phyloP scores from a whole-genome alignment of 2,113 vertebrate species.

The Thunnus maccoyii region DNA sequence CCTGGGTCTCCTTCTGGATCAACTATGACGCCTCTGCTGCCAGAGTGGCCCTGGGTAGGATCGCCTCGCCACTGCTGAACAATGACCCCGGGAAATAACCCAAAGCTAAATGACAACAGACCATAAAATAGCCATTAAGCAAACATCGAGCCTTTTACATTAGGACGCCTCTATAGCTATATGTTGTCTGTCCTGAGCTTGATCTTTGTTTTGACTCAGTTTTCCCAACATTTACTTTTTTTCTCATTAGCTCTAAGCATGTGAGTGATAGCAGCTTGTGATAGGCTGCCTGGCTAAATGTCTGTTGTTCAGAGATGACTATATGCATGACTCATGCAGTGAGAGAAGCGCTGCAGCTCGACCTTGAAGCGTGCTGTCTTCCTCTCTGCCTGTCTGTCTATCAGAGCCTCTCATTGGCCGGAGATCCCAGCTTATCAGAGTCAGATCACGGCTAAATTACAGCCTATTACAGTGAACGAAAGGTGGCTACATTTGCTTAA shows the following conservation, averaged over 20 bases:
- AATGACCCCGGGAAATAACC: constrained; percentile 66
- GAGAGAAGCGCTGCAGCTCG: constrained; percentile 70
- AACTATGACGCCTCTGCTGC: constrained; percentile 99
- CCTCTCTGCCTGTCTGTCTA: constrained; percentile 70
- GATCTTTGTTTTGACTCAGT: constrained; percentile 45
- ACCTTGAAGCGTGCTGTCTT: constrained; percentile 80
- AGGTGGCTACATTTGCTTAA: constrained; percentile 19
- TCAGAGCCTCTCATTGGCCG: constrained; percentile 54
- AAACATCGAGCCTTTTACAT: constrained; percentile 28
- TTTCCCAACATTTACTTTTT: constrained; percentile 53
- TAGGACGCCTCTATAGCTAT: constrained; percentile 11
- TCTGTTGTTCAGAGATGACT: constrained; percentile 79
- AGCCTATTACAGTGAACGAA: neutral
- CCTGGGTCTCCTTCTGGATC: constrained; percentile 99
- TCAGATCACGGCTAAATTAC: constrained; percentile 41
- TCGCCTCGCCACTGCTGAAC: constrained; percentile 46
- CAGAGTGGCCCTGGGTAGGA: constrained; percentile 97
- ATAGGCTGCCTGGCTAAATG: constrained; percentile 76
- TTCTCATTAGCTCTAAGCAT: constrained; percentile 73
- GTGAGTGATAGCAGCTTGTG: constrained; percentile 71
- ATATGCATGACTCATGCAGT: constrained; percentile 79
- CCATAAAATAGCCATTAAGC: constrained; percentile 56
- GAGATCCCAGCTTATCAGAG: constrained; percentile 44
- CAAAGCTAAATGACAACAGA: constrained; percentile 64
- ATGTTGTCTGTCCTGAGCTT: constrained; percentile 29